Base-by-base conservation (phyloP, 1,140 invertebrate species). In the Ruditapes philippinarum region DNA sequence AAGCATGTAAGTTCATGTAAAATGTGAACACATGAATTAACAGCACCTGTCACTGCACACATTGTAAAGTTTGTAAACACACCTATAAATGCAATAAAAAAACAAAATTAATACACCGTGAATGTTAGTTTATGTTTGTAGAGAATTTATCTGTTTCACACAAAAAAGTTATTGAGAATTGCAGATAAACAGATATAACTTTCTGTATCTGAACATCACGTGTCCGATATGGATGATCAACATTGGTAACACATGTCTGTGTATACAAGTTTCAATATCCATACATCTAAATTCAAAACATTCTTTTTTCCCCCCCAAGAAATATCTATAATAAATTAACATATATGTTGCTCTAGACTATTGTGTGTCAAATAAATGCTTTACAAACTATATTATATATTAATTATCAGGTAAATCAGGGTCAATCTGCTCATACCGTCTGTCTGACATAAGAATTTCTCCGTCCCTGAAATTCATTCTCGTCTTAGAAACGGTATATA, bases 351-450 rank as follows among this genome's bases (percentile, higher is more conserved):
- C 5, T 45, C 42, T 45, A 14, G 42, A 36, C 33, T 70, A 38
- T 28, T 31, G 22, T 36, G 33, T 38, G 65, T 70, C 65, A 70
- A 9, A 70, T n/a, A 14, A 40, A 70, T 70, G 12, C 65, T 38
- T 70, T 70, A 70, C 65, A 70, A 70, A 70, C 65, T 62, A 25
- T 28, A 62, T 62, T 7, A 14, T 62, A 62, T 62, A n/a, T 28
- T 28, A 19, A 62, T 25, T 62, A 62, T 7, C 22, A 33, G 65
- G n/a, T n/a, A n/a, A n/a, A n/a, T 70, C 38, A 70, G 65, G 65
- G 65, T 38, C 36, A 70, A 31, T 65, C 60, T 70, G 65, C 65
- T 33, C 65, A 70, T 70, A 70, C 65, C 65, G 65, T 40, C 3
- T 36, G 65, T 31, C 33, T 3, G 65, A 38, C 28, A 40, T 31